Percentiles rank a stretch among this genome's conserved stretches.
Conservation (phyloP, 2,797 vertebrate species). For the Cyprinodon diabolis region DNA sequence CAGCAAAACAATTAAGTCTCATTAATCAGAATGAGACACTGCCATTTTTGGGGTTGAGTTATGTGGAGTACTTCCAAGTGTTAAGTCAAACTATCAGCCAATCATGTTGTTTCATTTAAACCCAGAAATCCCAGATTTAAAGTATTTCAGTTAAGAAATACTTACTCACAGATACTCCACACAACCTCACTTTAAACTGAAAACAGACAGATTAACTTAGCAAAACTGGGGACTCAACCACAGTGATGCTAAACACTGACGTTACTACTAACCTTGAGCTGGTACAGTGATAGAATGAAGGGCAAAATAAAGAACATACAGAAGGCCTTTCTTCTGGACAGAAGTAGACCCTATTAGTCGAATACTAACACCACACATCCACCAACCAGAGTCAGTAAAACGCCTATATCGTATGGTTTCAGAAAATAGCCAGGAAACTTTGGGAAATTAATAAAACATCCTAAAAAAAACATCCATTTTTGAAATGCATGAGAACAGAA, state of each 20-base stretch:
- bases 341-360: conserved; percentile 73
- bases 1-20: background rate
- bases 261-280: conserved; percentile 22
- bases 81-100: background rate
- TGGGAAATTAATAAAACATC: conserved; percentile 22
- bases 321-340: conserved; percentile 63
- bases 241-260: conserved; percentile 21
- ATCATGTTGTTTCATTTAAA: background rate
- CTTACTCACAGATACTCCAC: background rate
- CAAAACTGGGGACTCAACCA: conserved; percentile 20
- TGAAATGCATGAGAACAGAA: conserved; percentile 25
- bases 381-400: conserved; percentile 44
- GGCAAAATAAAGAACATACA: conserved; percentile 19
- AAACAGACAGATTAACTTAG: conserved; percentile 13
- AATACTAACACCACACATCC: background rate
- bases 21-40: conserved; percentile 3
- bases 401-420: conserved; percentile 36
- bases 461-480: conserved; percentile 8
- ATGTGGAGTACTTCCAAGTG: background rate
- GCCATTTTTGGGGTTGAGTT: background rate
- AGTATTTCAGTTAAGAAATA: background rate
- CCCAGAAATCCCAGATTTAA: background rate
- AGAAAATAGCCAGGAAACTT: conserved; percentile 51
- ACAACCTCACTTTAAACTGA: background rate
- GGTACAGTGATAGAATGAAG: conserved; percentile 17